Conservation (phyloP, 2,888 invertebrate species). For the Thyatira batis region DNA sequence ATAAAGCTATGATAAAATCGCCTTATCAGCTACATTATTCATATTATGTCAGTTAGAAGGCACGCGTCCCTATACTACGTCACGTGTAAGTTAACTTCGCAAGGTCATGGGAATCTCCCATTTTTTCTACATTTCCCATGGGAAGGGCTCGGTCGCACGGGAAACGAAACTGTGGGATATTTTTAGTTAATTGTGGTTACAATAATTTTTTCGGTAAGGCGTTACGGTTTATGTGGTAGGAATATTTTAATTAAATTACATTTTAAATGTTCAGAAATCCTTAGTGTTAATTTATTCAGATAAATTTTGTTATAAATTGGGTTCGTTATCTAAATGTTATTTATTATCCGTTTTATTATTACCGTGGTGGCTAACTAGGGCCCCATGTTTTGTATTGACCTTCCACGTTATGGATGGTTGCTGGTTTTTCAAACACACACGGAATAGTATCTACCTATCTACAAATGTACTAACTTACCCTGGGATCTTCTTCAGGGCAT, state of each 20-base stretch:
- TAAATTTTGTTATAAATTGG: too few relatives aligned
- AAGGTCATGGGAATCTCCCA: slow-evolving; percentile 18
- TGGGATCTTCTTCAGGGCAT: too few relatives aligned
- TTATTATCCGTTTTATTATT: too few relatives aligned
- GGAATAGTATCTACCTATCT: too few relatives aligned
- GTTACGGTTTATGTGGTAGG: not conserved
- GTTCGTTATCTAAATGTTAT: too few relatives aligned
- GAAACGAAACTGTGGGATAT: slow-evolving; percentile 13
- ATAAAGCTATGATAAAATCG: not conserved
- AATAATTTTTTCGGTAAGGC: not conserved
- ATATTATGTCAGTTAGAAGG: not conserved
- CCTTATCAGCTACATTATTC: not conserved
- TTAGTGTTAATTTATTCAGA: too few relatives aligned
- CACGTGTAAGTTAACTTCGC: slow-evolving; percentile 18
- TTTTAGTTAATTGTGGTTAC: slow-evolving; percentile 2
- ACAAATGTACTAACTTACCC: too few relatives aligned
- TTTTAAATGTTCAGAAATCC: not conserved
- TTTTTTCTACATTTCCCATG: slow-evolving; percentile 36
- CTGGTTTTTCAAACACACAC: too few relatives aligned
- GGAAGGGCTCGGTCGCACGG: slow-evolving; percentile 19
- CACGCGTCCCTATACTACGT: slow-evolving; percentile 9
- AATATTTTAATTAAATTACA: not conserved
- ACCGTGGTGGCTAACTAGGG: too few relatives aligned
- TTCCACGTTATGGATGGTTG: too few relatives aligned
- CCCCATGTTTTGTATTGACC: too few relatives aligned